Percentiles rank a stretch among this genome's conserved stretches.
These are phyloP conservation scores for Luscinia luscinia DNA, from an alignment of 2,797 vertebrate species.

Conservation along the genomic window DNA sequence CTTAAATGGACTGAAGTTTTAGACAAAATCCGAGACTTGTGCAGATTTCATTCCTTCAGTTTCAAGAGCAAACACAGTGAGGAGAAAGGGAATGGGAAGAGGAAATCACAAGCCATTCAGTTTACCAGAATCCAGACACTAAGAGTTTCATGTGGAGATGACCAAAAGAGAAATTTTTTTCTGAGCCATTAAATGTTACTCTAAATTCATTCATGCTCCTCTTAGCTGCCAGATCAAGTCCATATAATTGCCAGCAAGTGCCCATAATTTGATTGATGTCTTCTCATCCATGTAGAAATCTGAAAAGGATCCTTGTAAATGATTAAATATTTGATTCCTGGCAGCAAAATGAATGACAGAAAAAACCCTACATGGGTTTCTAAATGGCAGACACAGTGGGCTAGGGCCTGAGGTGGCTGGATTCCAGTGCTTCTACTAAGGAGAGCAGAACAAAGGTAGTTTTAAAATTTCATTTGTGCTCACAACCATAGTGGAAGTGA, in stretches of 20 bases:
- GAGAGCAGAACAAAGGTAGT: slow-evolving; percentile 15
- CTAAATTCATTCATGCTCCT: slow-evolving; percentile 33
- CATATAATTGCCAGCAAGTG: slow-evolving; percentile 30
- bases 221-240: slow-evolving; percentile 18
- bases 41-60: background rate
- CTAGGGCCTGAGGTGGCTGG: background rate
- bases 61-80: background rate
- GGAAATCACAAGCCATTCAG: background rate
- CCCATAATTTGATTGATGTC: slow-evolving; percentile 22
- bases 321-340: slow-evolving; percentile 28
- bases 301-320: slow-evolving; percentile 22
- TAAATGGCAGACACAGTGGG: background rate
- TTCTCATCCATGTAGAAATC: slow-evolving; percentile 44
- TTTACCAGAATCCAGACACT: background rate
- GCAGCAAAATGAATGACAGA: background rate
- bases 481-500: background rate
- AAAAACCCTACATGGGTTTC: background rate
- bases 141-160: background rate
- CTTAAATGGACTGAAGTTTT: background rate
- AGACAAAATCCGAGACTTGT: background rate
- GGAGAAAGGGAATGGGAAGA: slow-evolving; percentile 19
- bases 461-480: slow-evolving; percentile 16
- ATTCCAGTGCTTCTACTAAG: background rate
- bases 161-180: background rate
- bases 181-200: slow-evolving; percentile 30